Conservation (phyloP, 2,888 invertebrate genomes). For the Philaethria dido region DNA sequence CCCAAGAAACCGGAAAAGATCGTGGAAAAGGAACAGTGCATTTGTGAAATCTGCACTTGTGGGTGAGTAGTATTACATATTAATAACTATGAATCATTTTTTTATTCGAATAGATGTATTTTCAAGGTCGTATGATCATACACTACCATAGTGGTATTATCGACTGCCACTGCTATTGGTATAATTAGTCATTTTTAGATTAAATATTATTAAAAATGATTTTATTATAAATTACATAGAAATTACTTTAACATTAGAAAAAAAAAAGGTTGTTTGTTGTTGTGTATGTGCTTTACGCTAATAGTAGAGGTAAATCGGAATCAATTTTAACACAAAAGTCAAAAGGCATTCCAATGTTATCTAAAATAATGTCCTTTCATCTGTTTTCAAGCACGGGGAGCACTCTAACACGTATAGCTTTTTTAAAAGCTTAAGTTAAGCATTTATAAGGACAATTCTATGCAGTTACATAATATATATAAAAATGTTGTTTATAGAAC, state of each 20-base stretch:
- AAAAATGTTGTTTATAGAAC: too few species aligned
- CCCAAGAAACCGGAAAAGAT: constrained; percentile 74
- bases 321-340: neutral
- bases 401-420: neutral
- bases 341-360: neutral
- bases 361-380: neutral
- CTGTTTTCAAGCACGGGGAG: neutral
- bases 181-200: neutral
- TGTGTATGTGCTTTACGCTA: neutral
- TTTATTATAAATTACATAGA: neutral
- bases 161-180: neutral
- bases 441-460: neutral
- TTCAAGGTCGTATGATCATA: constrained; percentile 18
- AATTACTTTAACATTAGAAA: neutral
- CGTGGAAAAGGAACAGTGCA: constrained; percentile 89
- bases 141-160: neutral
- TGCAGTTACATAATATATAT: too few species aligned
- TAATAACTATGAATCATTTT: constrained; percentile 25
- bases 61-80: constrained; percentile 86
- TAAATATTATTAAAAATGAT: neutral
- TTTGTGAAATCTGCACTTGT: constrained; percentile 95
- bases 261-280: too few species aligned
- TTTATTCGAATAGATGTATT: constrained; percentile 22
- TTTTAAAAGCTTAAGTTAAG: neutral
- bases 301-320: neutral